Evolutionary conservation across 2,888 invertebrate genomes (phyloP), one percentile per base, ranked within the genome.

Genomic region (Pardosa pseudoannulata): DNA sequence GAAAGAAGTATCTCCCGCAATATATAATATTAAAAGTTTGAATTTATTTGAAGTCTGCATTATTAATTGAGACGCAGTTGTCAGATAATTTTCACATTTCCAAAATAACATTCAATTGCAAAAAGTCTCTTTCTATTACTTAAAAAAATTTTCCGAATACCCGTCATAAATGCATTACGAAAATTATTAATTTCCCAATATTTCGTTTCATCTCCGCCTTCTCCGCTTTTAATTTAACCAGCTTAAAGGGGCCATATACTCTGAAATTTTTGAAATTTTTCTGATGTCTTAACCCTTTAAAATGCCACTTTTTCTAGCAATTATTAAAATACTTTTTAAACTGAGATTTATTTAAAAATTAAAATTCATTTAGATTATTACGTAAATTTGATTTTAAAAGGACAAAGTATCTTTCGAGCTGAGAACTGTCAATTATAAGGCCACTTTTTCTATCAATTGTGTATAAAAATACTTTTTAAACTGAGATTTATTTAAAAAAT

Each of bases 131-230:
- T 56, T 6, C 2, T 56, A 56, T 56, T 56, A 23, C 23, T 23
- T 2, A 56, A 56, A 56, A 2, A 16, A 46, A 2, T 46, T 56
- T 56, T 56, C 16, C 2, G 23, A 56, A 56, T 56, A 23, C 23
- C 23, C 56, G 1, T 23, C 56, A 56, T 56, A 56, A 56, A 56
- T 56, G 56, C 56, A 56, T 56, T 56, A 5, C 23, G 23, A 56
- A 56, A 56, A 23, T 23, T 56, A 56, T n/a, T 56, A 56, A 56
- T 56, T 56, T 56, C 56, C 16, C 23, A 56, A 23, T 56, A 56
- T 56, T 19, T 3, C 19, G 6, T 23, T 56, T 19, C 56, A 23
- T 56, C 56, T 56, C 56, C 56, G 19, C 56, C 19, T 19, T 5
- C 56, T 56, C 23, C 23, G 56, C 5, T 56, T 56, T 56, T 56